Evolutionary conservation across 2,797 vertebrate genomes (phyloP).

Genomic region (Urosaurus nigricauda): DNA sequence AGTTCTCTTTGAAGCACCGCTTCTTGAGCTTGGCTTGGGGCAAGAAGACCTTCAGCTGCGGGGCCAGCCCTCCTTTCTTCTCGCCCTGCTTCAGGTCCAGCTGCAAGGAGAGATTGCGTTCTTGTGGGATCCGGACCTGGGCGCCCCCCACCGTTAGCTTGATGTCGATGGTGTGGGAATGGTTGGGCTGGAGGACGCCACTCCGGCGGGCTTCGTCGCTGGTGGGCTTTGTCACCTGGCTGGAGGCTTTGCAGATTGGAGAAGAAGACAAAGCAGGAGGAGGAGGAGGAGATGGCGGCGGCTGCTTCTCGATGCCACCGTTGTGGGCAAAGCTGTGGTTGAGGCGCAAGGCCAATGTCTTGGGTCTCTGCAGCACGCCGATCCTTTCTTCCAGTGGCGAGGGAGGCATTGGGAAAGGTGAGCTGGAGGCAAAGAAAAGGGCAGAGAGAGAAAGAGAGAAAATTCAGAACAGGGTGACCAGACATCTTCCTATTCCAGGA

Average conservation of each 20-base stretch:
- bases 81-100: conserved; percentile 79
- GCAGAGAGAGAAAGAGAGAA: not conserved
- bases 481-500: too few relatives aligned
- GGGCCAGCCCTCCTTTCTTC: conserved; percentile 60
- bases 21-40: conserved; percentile 73
- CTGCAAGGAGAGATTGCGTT: conserved; percentile 77
- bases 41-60: conserved; percentile 69
- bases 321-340: conserved; percentile 75
- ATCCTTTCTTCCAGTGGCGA: conserved; percentile 87
- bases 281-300: conserved; percentile 77
- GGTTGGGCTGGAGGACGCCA: conserved; percentile 68
- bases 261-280: conserved; percentile 80
- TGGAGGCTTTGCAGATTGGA: conserved; percentile 73
- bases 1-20: conserved; percentile 79
- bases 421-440: conserved; percentile 60
- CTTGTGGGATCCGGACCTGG: conserved; percentile 53
- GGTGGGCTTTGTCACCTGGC: conserved; percentile 41
- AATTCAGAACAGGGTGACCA: too few relatives aligned
- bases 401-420: conserved; percentile 80
- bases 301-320: conserved; percentile 66
- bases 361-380: conserved; percentile 85
- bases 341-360: conserved; percentile 82
- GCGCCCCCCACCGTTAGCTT: conserved; percentile 81
- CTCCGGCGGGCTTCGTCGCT: conserved; percentile 75
- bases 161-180: conserved; percentile 83